Evolutionary conservation across 2,797 vertebrate species (phyloP).

Genomic region (Sylvia borin): DNA sequence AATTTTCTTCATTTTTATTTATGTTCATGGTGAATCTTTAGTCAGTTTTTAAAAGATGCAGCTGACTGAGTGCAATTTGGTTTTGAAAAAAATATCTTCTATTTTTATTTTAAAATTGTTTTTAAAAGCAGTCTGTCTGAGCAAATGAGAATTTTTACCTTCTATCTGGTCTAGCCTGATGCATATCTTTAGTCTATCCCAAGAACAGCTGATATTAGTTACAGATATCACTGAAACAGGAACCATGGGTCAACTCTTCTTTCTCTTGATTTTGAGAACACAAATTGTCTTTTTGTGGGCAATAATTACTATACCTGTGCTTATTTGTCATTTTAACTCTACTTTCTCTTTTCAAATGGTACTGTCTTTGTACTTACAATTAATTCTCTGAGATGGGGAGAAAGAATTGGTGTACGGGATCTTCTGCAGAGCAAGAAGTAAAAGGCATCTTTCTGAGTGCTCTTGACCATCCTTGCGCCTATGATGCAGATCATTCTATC

Average conservation of each 20-base stretch:
- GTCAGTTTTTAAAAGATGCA: not conserved
- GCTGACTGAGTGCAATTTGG: not conserved
- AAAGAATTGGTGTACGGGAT: not conserved
- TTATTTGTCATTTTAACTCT: not conserved
- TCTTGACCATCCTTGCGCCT: not conserved
- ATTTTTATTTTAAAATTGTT: not conserved
- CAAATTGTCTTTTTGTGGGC: not conserved
- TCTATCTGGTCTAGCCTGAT: not conserved
- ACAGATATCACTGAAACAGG: not conserved
- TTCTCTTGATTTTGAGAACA: not conserved
- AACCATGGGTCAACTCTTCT: not conserved
- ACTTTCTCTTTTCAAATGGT: not conserved
- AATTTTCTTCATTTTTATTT: not conserved
- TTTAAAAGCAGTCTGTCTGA: accelerated
- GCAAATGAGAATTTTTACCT: not conserved
- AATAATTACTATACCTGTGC: not conserved
- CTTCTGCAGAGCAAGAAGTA: not conserved
- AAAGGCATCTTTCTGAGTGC: not conserved
- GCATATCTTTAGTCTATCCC: not conserved
- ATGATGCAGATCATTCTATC: not conserved
- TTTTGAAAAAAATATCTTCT: not conserved
- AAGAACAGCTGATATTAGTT: not conserved
- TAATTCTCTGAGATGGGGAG: not conserved
- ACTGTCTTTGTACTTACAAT: not conserved
- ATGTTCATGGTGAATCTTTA: not conserved